These are phyloP conservation scores for Gallinago undulata DNA, from an alignment of 2,113 vertebrate genomes.

Conservation along the genomic window DNA sequence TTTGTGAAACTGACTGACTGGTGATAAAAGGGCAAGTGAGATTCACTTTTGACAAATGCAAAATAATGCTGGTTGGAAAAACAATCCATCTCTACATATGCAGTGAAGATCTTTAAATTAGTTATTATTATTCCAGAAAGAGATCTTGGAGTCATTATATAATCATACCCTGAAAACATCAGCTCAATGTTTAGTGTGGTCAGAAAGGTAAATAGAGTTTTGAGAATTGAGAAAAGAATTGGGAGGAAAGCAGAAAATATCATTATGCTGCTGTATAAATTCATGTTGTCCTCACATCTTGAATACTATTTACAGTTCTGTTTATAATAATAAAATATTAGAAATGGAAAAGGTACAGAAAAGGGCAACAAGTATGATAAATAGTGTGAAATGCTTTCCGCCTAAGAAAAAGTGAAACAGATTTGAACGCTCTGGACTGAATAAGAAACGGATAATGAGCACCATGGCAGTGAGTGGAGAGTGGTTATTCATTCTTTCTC, in stretches of 20 bases:
- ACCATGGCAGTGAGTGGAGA: background rate
- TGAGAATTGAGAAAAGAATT: background rate
- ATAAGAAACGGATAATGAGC: conserved; percentile 32
- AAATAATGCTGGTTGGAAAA: background rate
- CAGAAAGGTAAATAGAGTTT: conserved; percentile 34
- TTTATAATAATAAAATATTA: conserved; percentile 48
- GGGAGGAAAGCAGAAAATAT: conserved; percentile 13
- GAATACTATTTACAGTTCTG: conserved; percentile 3
- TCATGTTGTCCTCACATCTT: background rate
- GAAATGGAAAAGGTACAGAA: conserved; percentile 21
- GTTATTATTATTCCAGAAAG: conserved; percentile 20
- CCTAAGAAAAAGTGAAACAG: background rate
- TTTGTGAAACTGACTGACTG: background rate
- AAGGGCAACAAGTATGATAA: conserved; percentile 41
- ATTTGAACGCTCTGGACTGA: background rate
- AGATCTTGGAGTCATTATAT: conserved; percentile 6
- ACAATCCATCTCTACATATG: background rate
- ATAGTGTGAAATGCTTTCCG: background rate
- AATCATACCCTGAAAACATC: background rate
- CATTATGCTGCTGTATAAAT: background rate
- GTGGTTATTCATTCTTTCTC: background rate
- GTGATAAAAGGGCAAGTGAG: background rate
- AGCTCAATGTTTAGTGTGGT: background rate
- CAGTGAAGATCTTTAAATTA: conserved; percentile 17
- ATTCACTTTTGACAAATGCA: conserved; percentile 6